These are phyloP conservation scores for Apostichopus parvimensis DNA, from an alignment of 35 echinoderm and acorn worm genomes.

Conservation along the genomic window DNA sequence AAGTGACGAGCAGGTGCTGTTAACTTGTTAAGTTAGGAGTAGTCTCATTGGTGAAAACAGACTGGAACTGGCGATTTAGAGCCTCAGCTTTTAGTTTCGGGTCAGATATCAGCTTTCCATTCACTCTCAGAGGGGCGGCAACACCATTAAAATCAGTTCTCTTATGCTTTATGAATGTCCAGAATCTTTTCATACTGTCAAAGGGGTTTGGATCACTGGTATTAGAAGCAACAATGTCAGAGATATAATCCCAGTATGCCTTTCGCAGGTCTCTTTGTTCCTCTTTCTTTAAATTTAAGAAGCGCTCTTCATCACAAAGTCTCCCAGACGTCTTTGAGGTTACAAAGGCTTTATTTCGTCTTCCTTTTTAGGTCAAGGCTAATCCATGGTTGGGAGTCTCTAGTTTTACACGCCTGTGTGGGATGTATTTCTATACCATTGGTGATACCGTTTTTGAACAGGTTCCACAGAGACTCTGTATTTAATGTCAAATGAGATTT, in stretches of 20 bases:
- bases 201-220: background rate
- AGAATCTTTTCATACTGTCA: no score
- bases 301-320: constrained; percentile 11
- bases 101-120: no score
- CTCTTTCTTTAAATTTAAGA: constrained; percentile 38
- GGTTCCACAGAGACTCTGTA: constrained; percentile 20
- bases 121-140: no score
- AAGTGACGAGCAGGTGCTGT: background rate
- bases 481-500: background rate
- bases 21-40: background rate
- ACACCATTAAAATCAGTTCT: no score
- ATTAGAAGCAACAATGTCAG: constrained; percentile 18
- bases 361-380: constrained; percentile 43
- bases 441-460: background rate
- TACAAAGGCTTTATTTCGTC: background rate
- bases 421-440: background rate
- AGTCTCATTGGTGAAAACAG: constrained; percentile 35
- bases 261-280: constrained; percentile 54
- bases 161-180: no score
- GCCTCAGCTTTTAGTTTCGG: no score
- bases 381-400: constrained; percentile 50
- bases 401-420: constrained; percentile 11
- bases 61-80: constrained; percentile 56
- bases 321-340: constrained; percentile 33
- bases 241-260: constrained; percentile 51